Conservation (phyloP, 2,888 invertebrate genomes). For the Copidosoma aretas region DNA sequence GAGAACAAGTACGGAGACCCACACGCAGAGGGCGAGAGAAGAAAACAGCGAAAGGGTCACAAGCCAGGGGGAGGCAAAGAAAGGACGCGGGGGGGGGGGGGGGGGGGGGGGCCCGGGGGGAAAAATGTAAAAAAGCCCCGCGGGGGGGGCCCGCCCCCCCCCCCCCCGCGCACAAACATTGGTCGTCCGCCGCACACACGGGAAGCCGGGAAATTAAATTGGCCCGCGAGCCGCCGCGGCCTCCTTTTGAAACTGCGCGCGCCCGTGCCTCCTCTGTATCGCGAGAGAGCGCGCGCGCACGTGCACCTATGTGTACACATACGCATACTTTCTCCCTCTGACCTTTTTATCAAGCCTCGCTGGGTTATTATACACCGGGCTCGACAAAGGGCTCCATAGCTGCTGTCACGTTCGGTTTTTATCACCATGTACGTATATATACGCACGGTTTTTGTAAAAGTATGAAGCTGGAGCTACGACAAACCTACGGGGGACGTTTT, state of each 20-base stretch:
- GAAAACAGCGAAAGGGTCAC: too few relatives aligned
- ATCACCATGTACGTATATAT: too few relatives aligned
- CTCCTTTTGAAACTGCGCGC: conserved; percentile 34
- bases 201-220: conserved; percentile 49
- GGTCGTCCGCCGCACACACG: too few relatives aligned
- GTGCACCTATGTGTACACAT: conserved; percentile 13
- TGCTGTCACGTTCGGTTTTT: too few relatives aligned
- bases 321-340: conserved; percentile 17
- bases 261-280: conserved; percentile 22
- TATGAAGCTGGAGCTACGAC: neutral
- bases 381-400: neutral
- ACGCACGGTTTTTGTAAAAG: too few relatives aligned
- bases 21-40: too few relatives aligned
- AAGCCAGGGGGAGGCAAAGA: too few relatives aligned
- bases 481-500: too few relatives aligned
- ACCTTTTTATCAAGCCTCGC: conserved; percentile 32
- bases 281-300: neutral
- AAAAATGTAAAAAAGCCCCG: conserved; percentile 58
- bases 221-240: conserved; percentile 31
- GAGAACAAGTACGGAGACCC: too few relatives aligned
- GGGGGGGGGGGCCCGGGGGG: conserved; percentile 26
- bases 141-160: neutral
- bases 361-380: neutral
- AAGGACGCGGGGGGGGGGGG: conserved; percentile 28
- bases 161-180: conserved; percentile 36